Evolutionary conservation across 2,797 vertebrate species (phyloP).

Genomic region (Diplodus puntazzo): DNA sequence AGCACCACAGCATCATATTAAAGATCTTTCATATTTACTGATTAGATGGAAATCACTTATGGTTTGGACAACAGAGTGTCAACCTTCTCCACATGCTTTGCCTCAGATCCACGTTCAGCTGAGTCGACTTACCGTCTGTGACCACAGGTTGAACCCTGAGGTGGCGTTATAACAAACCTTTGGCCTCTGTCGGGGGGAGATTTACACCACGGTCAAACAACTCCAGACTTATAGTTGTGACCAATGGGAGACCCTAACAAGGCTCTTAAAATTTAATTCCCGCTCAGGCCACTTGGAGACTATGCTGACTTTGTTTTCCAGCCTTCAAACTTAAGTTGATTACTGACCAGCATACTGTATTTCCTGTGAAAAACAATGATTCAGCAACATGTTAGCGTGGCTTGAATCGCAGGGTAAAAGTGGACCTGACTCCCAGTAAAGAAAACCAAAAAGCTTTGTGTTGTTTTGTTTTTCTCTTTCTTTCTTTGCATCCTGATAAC

Average conservation of each 20-base stretch:
- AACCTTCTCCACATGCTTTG: neutral
- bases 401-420: neutral
- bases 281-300: slow-evolving; percentile 45
- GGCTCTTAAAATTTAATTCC: slow-evolving; percentile 58
- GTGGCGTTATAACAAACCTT: slow-evolving; percentile 71
- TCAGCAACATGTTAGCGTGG: slow-evolving; percentile 1
- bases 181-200: slow-evolving; percentile 62
- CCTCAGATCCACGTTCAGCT: slow-evolving; percentile 67
- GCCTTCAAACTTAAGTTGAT: slow-evolving; percentile 44
- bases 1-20: neutral
- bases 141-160: slow-evolving; percentile 67
- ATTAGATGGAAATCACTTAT: neutral
- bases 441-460: neutral
- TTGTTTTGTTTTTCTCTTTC: neutral
- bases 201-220: slow-evolving; percentile 67
- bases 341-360: neutral
- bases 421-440: neutral
- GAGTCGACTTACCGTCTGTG: slow-evolving; percentile 69
- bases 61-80: slow-evolving; percentile 17
- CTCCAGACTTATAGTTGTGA: slow-evolving; percentile 53
- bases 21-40: neutral
- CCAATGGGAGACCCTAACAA: slow-evolving; percentile 37
- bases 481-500: slow-evolving; percentile 5
- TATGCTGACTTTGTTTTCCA: slow-evolving; percentile 50
- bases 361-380: slow-evolving; percentile 23